phyloP scores from a whole-genome alignment of 2,113 vertebrate species.

The Periophthalmus modestus region DNA sequence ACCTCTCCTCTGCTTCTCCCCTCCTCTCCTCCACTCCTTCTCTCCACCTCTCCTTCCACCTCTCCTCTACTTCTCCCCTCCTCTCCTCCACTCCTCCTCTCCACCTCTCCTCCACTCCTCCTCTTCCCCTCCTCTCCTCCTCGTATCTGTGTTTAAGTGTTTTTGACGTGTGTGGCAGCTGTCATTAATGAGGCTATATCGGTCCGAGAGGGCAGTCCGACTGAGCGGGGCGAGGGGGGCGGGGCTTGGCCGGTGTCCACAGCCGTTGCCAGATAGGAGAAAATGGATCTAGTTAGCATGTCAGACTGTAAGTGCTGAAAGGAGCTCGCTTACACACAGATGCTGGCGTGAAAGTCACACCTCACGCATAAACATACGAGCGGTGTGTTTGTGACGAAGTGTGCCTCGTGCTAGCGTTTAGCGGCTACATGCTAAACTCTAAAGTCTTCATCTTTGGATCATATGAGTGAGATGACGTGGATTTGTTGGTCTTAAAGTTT shows the following conservation, averaged over 20 bases:
- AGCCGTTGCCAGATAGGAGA: conserved; percentile 36
- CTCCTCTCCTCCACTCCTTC: too few relatives aligned
- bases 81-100: too few relatives aligned
- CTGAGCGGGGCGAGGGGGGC: too few relatives aligned
- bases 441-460: too few relatives aligned
- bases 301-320: conserved; percentile 61
- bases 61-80: too few relatives aligned
- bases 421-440: background rate
- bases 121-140: too few relatives aligned
- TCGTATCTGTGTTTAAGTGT: background rate
- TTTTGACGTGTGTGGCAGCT: conserved; percentile 53
- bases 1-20: too few relatives aligned
- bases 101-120: too few relatives aligned
- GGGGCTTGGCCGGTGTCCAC: conserved; percentile 32
- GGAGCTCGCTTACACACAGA: conserved; percentile 36
- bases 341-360: conserved; percentile 48
- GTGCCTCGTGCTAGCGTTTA: conserved; percentile 51
- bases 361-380: conserved; percentile 8
- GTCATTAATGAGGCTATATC: conserved; percentile 66
- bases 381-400: conserved; percentile 33
- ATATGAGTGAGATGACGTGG: too few relatives aligned
- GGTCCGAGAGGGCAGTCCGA: background rate
- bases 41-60: too few relatives aligned
- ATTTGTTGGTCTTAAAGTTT: too few relatives aligned
- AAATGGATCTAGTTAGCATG: conserved; percentile 68